Evolutionary conservation across 1,140 invertebrate genomes (phyloP).

Genomic region (Aradophagus sp.): DNA sequence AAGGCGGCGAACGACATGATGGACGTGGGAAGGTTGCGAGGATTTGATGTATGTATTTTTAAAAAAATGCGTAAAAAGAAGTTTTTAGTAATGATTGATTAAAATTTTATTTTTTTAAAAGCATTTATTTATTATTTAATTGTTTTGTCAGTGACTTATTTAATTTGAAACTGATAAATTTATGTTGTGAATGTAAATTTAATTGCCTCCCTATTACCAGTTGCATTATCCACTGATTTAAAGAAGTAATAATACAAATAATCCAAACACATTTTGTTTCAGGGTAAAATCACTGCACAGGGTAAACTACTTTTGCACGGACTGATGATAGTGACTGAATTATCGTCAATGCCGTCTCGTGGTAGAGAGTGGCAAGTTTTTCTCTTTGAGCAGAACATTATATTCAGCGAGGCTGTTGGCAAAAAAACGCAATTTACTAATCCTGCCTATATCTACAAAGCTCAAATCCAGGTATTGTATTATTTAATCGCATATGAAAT

Average conservation of each 20-base stretch:
- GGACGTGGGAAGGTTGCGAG: constrained; percentile 97
- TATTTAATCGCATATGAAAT: neutral
- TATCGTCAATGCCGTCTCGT: constrained; percentile 75
- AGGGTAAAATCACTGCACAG: constrained; percentile 98
- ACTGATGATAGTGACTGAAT: constrained; percentile 87
- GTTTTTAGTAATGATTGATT: too few relatives aligned
- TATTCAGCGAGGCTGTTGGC: constrained; percentile 95
- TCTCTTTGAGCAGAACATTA: constrained; percentile 98
- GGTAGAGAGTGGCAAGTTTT: constrained; percentile 96
- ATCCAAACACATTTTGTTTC: constrained; percentile 66
- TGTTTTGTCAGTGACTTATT: too few relatives aligned
- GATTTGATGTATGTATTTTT: constrained; percentile 88
- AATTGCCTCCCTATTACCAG: too few relatives aligned
- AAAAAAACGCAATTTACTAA: constrained; percentile 95
- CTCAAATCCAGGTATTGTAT: constrained; percentile 91
- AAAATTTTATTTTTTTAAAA: too few relatives aligned
- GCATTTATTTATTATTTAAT: neutral
- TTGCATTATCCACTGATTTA: too few relatives aligned
- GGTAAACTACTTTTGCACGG: constrained; percentile 96
- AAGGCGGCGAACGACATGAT: constrained; percentile 99
- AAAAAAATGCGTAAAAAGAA: too few relatives aligned
- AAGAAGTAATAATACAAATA: too few relatives aligned
- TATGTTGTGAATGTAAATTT: too few relatives aligned
- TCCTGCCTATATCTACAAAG: constrained; percentile 97
- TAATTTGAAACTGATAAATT: too few relatives aligned